These are phyloP conservation scores for Melitaea cinxia DNA, from an alignment of 1,140 invertebrate species.

Conservation along the genomic window DNA sequence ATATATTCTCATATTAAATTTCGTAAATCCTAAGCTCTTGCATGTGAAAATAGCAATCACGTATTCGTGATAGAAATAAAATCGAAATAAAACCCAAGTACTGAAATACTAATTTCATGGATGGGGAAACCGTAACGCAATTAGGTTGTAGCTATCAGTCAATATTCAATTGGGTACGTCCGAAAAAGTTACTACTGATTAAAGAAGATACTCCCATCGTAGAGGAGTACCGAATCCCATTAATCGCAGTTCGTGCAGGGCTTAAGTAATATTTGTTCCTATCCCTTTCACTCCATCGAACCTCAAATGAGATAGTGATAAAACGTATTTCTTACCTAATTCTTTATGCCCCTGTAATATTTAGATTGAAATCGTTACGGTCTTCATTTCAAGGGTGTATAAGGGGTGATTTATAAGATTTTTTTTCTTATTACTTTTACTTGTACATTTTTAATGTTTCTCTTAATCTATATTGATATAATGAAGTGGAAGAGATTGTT, in stretches of 20 bases:
- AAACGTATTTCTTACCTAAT: not conserved
- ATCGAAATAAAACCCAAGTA: not conserved
- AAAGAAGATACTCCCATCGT: constrained; percentile 31
- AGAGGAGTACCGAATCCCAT: constrained; percentile 2
- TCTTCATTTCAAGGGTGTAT: not conserved
- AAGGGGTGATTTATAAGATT: too few relatives aligned
- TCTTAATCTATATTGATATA: too few relatives aligned
- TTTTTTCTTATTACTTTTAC: too few relatives aligned
- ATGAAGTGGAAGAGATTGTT: too few relatives aligned
- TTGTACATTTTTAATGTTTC: too few relatives aligned
- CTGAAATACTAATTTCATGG: constrained; percentile 1
- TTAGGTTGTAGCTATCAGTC: constrained; percentile 22
- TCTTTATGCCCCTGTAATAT: constrained; percentile 4
- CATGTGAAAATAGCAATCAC: too few relatives aligned
- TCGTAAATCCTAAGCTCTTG: not conserved
- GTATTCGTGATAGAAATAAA: not conserved
- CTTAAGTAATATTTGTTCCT: not conserved
- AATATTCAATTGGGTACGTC: constrained; percentile 29
- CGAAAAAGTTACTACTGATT: constrained; percentile 35
- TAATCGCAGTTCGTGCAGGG: constrained; percentile 16
- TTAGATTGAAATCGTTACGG: not conserved
- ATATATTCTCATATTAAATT: not conserved
- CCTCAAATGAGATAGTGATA: not conserved
- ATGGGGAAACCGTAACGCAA: constrained; percentile 11
- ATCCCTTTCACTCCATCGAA: constrained; percentile 6